phyloP scores from a whole-genome alignment of 2,888 invertebrate genomes.

The Pyrochroa serraticornis region DNA sequence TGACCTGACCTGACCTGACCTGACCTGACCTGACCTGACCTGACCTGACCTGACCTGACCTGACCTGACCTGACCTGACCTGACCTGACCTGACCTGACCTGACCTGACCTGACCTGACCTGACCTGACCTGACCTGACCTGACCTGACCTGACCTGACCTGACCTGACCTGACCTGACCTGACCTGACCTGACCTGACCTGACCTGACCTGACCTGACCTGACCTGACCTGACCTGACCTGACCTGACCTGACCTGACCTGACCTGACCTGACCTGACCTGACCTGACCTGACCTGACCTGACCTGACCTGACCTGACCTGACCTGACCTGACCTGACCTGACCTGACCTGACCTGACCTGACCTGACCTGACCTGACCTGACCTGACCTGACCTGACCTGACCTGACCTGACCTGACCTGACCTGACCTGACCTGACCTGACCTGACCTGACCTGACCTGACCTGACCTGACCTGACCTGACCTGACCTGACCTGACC shows the following conservation, averaged over 20 bases:
- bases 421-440: conserved; percentile 20
- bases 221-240: conserved; percentile 20
- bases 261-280: conserved; percentile 20
- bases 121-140: conserved; percentile 11
- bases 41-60: conserved; percentile 6
- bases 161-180: conserved; percentile 11
- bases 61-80: conserved; percentile 6
- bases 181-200: conserved; percentile 11
- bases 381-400: conserved; percentile 20
- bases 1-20: conserved; percentile 6
- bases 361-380: conserved; percentile 20
- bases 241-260: conserved; percentile 20
- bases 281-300: conserved; percentile 20
- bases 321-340: conserved; percentile 20
- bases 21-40: conserved; percentile 6
- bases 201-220: conserved; percentile 8
- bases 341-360: conserved; percentile 20
- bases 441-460: conserved; percentile 20
- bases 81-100: conserved; percentile 6
- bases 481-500: conserved; percentile 20
- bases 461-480: conserved; percentile 20
- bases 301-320: conserved; percentile 20
- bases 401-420: conserved; percentile 20
- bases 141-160: conserved; percentile 11
- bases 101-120: conserved; percentile 8